A percentile compares a stretch with the other conserved stretches of the same genome.
Conservation (phyloP, 1,140 invertebrate species). For the Eufriesea mexicana region DNA sequence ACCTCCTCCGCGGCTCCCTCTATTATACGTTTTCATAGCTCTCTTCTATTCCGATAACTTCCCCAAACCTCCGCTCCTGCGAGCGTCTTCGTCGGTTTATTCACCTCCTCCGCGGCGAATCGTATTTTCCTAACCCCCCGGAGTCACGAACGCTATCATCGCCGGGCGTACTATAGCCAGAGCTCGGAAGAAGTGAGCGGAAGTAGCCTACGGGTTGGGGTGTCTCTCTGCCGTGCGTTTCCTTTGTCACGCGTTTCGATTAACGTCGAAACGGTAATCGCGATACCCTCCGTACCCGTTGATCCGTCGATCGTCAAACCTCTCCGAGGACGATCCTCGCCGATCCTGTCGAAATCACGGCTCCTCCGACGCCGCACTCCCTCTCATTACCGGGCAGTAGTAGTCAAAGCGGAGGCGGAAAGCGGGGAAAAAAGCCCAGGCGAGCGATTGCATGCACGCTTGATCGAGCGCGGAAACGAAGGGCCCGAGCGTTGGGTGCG, state of each 20-base stretch:
- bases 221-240: no score
- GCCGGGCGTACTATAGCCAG: no score
- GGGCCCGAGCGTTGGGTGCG: slow-evolving; percentile 26
- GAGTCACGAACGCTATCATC: no score
- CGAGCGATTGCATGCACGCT: slow-evolving; percentile 54
- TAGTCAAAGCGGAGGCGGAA: neutral
- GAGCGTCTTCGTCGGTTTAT: no score
- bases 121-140: no score
- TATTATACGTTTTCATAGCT: neutral
- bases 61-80: neutral
- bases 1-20: no score
- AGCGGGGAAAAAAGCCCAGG: neutral
- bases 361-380: neutral
- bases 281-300: neutral
- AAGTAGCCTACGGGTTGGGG: no score
- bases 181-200: no score
- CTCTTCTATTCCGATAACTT: neutral
- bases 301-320: neutral
- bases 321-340: neutral
- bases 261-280: no score
- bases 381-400: slow-evolving; percentile 38
- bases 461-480: slow-evolving; percentile 54
- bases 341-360: slow-evolving; percentile 7
- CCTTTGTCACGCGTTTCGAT: no score
- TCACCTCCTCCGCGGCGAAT: no score